phyloP scores from a whole-genome alignment of 1,140 invertebrate species.

The Agraylea sexmaculata region DNA sequence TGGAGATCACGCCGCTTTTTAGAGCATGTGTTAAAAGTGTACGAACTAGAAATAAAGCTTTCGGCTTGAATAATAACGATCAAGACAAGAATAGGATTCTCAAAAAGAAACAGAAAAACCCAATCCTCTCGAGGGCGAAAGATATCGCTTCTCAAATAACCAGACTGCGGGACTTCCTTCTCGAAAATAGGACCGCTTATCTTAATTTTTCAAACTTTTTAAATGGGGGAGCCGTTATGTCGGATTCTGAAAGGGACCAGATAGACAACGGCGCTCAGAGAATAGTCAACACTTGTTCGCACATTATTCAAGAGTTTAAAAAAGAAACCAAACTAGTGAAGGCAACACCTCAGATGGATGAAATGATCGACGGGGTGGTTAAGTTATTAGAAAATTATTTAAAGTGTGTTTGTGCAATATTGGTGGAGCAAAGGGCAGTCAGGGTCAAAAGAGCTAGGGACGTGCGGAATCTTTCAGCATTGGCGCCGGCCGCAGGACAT shows the following conservation, averaged over 20 bases:
- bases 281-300: conserved; percentile 71
- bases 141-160: conserved; percentile 69
- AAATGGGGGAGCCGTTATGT: conserved; percentile 55
- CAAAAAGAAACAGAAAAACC: conserved; percentile 38
- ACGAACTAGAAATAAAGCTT: conserved; percentile 61
- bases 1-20: conserved; percentile 65
- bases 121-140: conserved; percentile 59
- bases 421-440: conserved; percentile 77
- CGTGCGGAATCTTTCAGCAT: conserved; percentile 52
- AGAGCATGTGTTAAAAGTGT: conserved; percentile 76
- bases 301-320: conserved; percentile 62
- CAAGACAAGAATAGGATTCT: conserved; percentile 40
- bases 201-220: conserved; percentile 67
- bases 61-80: conserved; percentile 42
- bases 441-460: conserved; percentile 74
- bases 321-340: conserved; percentile 45
- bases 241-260: conserved; percentile 66
- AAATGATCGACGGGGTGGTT: conserved; percentile 65
- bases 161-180: conserved; percentile 64
- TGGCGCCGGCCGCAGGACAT: conserved; percentile 10
- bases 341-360: conserved; percentile 48
- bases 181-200: conserved; percentile 76
- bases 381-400: conserved; percentile 67
- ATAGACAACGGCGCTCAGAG: conserved; percentile 75
- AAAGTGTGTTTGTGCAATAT: conserved; percentile 76